These are phyloP conservation scores for Lamellibrachia satsuma DNA, from an alignment of 2,888 invertebrate genomes.

Conservation along the genomic window DNA sequence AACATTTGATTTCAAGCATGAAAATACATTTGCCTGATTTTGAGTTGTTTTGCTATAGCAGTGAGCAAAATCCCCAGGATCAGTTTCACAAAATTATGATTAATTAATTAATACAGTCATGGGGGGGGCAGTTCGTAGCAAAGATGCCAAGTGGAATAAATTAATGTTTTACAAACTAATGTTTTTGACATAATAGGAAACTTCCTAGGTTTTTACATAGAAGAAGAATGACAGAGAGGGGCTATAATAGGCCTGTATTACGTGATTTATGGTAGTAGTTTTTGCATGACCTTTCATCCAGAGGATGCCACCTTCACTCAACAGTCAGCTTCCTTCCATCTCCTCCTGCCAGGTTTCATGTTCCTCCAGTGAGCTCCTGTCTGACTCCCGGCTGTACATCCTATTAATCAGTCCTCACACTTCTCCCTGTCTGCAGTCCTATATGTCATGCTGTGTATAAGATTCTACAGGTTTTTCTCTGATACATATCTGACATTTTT, in stretches of 20 bases:
- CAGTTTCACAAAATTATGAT: too few species aligned
- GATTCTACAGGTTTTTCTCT: background rate
- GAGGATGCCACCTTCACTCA: slow-evolving; percentile 17
- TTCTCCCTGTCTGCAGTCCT: background rate
- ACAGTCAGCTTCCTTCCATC: background rate
- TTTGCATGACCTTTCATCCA: background rate
- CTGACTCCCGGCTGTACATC: background rate
- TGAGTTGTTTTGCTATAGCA: too few species aligned
- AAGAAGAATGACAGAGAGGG: too few species aligned
- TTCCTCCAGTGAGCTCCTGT: background rate
- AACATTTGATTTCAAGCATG: too few species aligned
- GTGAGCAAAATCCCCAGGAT: too few species aligned
- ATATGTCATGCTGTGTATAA: background rate
- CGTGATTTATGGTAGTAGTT: background rate
- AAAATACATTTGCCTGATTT: too few species aligned
- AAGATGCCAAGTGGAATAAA: too few species aligned
- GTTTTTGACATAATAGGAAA: too few species aligned
- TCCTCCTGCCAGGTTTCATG: background rate
- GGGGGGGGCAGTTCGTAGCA: too few species aligned
- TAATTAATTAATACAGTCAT: too few species aligned
- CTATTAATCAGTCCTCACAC: background rate
- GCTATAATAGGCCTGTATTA: background rate
- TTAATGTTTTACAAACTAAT: too few species aligned
- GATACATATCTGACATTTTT: background rate
- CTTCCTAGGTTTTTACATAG: too few species aligned